These are phyloP conservation scores for Ranitomeya imitator DNA, from an alignment of 2,113 vertebrate genomes.

Conservation along the genomic window DNA sequence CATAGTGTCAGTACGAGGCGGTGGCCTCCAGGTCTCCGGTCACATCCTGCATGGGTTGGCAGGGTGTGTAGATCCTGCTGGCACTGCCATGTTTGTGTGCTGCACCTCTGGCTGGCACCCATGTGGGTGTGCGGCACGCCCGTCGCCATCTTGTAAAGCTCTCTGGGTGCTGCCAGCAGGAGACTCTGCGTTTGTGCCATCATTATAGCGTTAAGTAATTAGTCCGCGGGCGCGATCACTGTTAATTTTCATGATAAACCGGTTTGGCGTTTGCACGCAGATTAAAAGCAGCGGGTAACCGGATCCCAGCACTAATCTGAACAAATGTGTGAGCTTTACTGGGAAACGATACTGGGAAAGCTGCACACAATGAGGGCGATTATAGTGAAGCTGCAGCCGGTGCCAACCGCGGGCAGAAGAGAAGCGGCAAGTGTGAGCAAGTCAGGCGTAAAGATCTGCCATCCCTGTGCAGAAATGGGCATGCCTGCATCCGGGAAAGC, in stretches of 20 bases:
- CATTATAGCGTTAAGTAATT: slow-evolving; percentile 28
- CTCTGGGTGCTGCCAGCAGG: slow-evolving; percentile 1
- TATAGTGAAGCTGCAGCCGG: not conserved
- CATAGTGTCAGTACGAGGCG: not conserved
- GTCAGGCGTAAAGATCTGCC: no score
- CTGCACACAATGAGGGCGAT: not conserved
- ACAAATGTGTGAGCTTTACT: not conserved
- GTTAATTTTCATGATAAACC: not conserved
- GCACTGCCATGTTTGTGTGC: not conserved
- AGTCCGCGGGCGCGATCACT: slow-evolving; percentile 9
- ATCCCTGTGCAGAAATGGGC: no score
- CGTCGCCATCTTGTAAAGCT: not conserved
- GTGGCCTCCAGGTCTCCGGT: not conserved
- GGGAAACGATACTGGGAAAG: not conserved
- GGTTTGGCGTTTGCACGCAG: not conserved
- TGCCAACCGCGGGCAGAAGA: not conserved
- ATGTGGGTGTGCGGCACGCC: not conserved
- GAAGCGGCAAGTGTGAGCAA: no score
- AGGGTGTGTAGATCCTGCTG: not conserved
- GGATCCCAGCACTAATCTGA: slow-evolving; percentile 30
- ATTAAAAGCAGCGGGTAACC: slow-evolving; percentile 15
- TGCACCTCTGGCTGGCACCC: slow-evolving; percentile 24
- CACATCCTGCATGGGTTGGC: not conserved
- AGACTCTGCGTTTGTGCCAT: not conserved
- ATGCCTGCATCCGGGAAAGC: no score